phyloP scores from a whole-genome alignment of 2,113 vertebrate species.

The Crotalus horridus region DNA sequence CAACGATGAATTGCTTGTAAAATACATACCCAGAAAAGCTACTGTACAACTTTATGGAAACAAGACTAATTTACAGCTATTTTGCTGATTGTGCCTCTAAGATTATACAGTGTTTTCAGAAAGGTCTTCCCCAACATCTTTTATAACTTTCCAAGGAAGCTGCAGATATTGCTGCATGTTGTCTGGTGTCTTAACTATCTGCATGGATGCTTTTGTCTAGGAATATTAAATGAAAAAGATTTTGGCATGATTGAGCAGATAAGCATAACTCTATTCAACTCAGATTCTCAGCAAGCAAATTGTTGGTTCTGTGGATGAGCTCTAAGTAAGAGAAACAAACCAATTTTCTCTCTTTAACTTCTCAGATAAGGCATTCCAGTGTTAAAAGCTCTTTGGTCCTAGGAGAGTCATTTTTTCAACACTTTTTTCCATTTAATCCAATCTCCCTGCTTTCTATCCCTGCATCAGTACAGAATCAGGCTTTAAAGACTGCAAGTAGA shows the following conservation, averaged over 20 bases:
- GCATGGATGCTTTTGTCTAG: neutral
- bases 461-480: neutral
- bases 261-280: neutral
- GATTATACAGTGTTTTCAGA: neutral
- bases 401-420: neutral
- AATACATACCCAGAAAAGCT: neutral
- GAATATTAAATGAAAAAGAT: neutral
- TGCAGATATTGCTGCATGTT: neutral
- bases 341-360: neutral
- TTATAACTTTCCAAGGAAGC: neutral
- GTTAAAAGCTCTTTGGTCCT: neutral
- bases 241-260: neutral
- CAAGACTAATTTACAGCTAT: neutral
- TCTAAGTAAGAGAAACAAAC: neutral
- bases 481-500: neutral
- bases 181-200: neutral
- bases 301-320: neutral
- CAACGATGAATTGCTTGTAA: neutral
- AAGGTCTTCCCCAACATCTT: neutral
- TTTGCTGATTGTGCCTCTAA: neutral
- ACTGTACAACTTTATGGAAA: neutral
- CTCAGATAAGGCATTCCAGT: neutral
- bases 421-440: neutral
- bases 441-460: neutral
- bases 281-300: neutral